Evolutionary conservation across 2,113 vertebrate species (phyloP).

Genomic region (Forbesichthys papilliferus): DNA sequence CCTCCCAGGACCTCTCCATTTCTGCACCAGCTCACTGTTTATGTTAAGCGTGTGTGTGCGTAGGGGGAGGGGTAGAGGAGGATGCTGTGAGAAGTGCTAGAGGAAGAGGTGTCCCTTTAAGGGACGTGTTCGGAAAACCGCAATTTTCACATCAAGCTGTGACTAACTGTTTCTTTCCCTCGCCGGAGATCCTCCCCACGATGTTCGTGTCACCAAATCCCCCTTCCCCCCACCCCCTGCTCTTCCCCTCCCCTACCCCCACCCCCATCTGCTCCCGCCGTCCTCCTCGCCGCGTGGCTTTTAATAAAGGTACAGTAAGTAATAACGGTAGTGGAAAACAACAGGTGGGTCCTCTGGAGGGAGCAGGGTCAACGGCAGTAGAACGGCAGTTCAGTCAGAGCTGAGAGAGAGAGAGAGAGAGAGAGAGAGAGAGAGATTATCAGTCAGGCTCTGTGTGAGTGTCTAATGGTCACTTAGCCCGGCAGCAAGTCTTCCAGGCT

Average conservation of each 20-base stretch:
- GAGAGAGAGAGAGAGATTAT: constrained; percentile 19
- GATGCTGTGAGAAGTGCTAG: too few species aligned
- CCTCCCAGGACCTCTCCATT: too few species aligned
- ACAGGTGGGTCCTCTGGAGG: constrained; percentile 42
- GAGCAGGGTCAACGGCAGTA: constrained; percentile 19
- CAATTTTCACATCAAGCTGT: constrained; percentile 59
- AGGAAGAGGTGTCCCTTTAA: too few species aligned
- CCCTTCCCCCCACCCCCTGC: constrained; percentile 3
- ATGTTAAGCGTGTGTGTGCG: too few species aligned
- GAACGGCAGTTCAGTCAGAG: constrained; percentile 2
- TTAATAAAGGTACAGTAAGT: constrained; percentile 74
- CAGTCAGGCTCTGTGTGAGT: constrained; percentile 35
- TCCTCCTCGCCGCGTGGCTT: constrained; percentile 77
- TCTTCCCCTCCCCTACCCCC: constrained; percentile 1
- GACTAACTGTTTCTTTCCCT: constrained; percentile 60
- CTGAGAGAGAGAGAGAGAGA: neutral
- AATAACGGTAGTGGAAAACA: constrained; percentile 56
- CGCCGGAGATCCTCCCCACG: constrained; percentile 34
- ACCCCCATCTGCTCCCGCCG: constrained; percentile 53
- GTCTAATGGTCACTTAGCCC: constrained; percentile 72
- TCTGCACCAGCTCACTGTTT: too few species aligned
- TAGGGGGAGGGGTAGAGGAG: too few species aligned
- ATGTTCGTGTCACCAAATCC: constrained; percentile 34
- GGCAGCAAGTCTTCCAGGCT: constrained; percentile 63
- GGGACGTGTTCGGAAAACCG: constrained; percentile 13